Evolutionary conservation across 2,113 vertebrate genomes (phyloP), one percentile per base, ranked within the genome.

Genomic region (Petaurus breviceps): DNA sequence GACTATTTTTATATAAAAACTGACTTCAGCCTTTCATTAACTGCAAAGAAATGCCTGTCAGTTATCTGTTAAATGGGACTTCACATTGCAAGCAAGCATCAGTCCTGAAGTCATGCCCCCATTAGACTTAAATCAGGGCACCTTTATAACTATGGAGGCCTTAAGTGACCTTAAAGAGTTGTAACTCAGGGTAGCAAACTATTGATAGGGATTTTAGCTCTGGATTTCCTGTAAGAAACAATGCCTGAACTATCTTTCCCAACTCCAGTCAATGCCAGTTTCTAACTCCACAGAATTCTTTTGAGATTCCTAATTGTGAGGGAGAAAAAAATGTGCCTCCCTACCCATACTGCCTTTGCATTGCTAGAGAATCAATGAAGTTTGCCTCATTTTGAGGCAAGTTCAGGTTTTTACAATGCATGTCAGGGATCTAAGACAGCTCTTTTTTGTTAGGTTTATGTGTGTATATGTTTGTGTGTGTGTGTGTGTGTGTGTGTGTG

Each of bases 121-220:
- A 92, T 94, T 52, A 97, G 24, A 77, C 22, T 54, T 93, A 53
- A 92, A 84, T 93, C 91, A 94, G 46, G 55, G 94, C 93, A 52
- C 68, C 90, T 96, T 53, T 46, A 92, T 93, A 93, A 77, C 1
- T 54, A 90, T 89, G 92, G 55, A 92, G 77, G 31, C 24, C 28
- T 90, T 90, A 91, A 3, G 16, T 0, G 0, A 84, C 19, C 7
- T 22, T 84, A 43, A 52, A 53, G 55, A 91, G 14, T 90, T 1
- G 22, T 24, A 43, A 54, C 92, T 77, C n/a, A 93, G 46, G 28
- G 54, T 93, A 95, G 68, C 91, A 91, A 95, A 94, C 92, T 8
- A 90, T 28, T 55, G 68, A 84, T 93, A 43, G 6, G 2, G 47
- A 23, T 22, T 92, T 90, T 84, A 96, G n/a, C 54, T 90, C 52